Evolutionary conservation across 2,888 invertebrate species (phyloP).

Genomic region (Caenorhabditis sulstoni): DNA sequence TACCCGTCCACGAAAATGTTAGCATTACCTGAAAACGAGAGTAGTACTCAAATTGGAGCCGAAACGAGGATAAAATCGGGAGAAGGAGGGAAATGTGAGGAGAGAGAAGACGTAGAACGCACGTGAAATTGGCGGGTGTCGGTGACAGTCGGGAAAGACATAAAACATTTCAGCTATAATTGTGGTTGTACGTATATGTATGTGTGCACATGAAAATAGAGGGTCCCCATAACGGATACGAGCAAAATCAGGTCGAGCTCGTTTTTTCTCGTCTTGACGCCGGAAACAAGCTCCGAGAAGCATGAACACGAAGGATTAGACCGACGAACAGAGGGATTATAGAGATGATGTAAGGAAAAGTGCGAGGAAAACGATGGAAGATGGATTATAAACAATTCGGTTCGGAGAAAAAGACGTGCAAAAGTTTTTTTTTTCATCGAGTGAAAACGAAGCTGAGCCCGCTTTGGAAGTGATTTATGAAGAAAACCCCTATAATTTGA

Average conservation of each 20-base stretch:
- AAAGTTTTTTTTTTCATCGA: constrained; percentile 6
- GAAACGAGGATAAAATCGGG: not conserved
- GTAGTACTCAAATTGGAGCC: not conserved
- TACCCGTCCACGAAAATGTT: constrained; percentile 58
- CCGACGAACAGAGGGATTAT: constrained; percentile 49
- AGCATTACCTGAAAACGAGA: constrained; percentile 53
- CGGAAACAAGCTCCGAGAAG: constrained; percentile 16
- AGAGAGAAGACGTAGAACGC: constrained; percentile 27
- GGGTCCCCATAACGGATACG: constrained; percentile 6
- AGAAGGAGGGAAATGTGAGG: not conserved
- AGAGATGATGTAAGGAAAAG: constrained; percentile 16
- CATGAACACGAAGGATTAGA: constrained; percentile 30
- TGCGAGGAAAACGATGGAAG: constrained; percentile 25
- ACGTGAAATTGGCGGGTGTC: constrained; percentile 55
- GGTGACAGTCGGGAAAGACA: constrained; percentile 47
- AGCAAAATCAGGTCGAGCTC: constrained; percentile 23
- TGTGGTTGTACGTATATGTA: constrained; percentile 16
- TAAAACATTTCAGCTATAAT: constrained; percentile 55
- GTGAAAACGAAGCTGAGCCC: not conserved
- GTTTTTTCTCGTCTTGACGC: not conserved
- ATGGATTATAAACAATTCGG: constrained; percentile 50
- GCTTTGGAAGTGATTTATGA: constrained; percentile 29
- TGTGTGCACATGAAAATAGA: constrained; percentile 29
- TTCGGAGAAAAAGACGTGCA: constrained; percentile 3
- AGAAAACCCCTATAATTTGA: constrained; percentile 35